Evolutionary conservation across 1,140 invertebrate genomes (phyloP), one percentile per base, ranked within the genome.

Genomic region (Pemphigus obesinymphae): DNA sequence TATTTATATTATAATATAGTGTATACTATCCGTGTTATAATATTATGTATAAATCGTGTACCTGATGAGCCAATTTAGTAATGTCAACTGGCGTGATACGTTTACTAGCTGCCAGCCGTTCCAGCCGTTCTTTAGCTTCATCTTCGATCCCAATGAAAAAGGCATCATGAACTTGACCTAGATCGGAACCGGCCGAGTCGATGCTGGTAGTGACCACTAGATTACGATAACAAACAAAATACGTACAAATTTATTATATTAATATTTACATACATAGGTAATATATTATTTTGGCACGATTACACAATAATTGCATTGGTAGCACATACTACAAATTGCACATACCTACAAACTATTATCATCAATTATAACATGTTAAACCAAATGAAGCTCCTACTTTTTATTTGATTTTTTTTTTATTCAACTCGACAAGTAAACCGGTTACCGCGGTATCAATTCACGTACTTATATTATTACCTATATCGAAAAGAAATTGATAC

Each of bases 111-210:
- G 95, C 94, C 84, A 97, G 90, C 85, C 93, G 91, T 89, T 97
- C 94, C 86, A 98, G 89, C 85, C 95, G 91, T 89, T 97, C 94
- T 85, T 94, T 89, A 83, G 92, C 95, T 89, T 94, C 93, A 89
- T 97, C 94, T 89, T 98, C 96, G 85, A 98, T 95, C 73, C 96
- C 96, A 87, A 98, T 97, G 88, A 97, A 95, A 90, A 97, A 98
- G 78, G 96, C 96, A 93, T 98, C 96, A 88, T 96, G 94, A 84
- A 98, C 94, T 87, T 95, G 94, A 83, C 88, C 88, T 53, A 82
- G 48, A 70, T 82, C 82, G 88, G 94, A 93, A 84, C 92, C 90
- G 43, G 93, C 92, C 87, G 95, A 90, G 87, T 96, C 95, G 88
- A 91, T 87, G 95, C 95, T 97, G 91, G 84, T 91, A 89, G 86